These are phyloP conservation scores for Anagyrus pseudococci DNA, from an alignment of 2,888 invertebrate species.

Conservation along the genomic window DNA sequence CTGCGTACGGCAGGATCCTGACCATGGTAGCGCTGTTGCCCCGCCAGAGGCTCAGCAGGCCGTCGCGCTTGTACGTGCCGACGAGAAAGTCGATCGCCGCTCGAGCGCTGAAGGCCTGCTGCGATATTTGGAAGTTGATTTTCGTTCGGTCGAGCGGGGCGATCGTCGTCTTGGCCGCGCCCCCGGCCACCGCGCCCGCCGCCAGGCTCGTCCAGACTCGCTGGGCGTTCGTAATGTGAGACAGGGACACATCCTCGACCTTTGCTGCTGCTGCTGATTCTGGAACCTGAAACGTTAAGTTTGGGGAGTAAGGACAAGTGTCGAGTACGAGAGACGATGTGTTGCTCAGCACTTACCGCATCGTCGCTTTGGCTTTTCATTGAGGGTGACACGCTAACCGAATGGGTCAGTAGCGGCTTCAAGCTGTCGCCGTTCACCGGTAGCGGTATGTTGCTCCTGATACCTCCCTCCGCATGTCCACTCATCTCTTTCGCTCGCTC, in stretches of 20 bases:
- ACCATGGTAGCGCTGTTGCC: constrained; percentile 99
- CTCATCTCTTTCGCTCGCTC: constrained; percentile 18
- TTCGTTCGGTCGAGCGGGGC: constrained; percentile 98
- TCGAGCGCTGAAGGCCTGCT: constrained; percentile 74
- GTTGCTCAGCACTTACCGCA: constrained; percentile 8
- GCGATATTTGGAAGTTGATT: constrained; percentile 95
- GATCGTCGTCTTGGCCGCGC: constrained; percentile 92
- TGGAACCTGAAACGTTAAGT: too few relatives aligned
- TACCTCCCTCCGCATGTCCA: constrained; percentile 20
- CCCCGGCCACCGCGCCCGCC: constrained; percentile 94
- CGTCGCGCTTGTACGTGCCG: constrained; percentile 76
- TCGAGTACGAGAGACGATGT: too few relatives aligned
- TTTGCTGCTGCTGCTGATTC: too few relatives aligned
- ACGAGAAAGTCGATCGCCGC: constrained; percentile 75
- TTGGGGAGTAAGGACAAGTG: too few relatives aligned
- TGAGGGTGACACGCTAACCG: not conserved
- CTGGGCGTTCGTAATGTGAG: constrained; percentile 63
- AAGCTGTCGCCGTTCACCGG: constrained; percentile 11
- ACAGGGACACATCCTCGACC: too few relatives aligned
- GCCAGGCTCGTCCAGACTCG: constrained; percentile 81
- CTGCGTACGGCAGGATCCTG: constrained; percentile 94
- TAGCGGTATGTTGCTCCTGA: constrained; percentile 25
- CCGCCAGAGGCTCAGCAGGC: constrained; percentile 87
- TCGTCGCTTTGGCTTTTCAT: constrained; percentile 7
- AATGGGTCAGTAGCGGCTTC: constrained; percentile 7